A percentile compares a stretch with the other conserved stretches of the same genome.
Evolutionary conservation across 2,888 invertebrate genomes (phyloP).

Genomic region (Anarsia innoxiella): DNA sequence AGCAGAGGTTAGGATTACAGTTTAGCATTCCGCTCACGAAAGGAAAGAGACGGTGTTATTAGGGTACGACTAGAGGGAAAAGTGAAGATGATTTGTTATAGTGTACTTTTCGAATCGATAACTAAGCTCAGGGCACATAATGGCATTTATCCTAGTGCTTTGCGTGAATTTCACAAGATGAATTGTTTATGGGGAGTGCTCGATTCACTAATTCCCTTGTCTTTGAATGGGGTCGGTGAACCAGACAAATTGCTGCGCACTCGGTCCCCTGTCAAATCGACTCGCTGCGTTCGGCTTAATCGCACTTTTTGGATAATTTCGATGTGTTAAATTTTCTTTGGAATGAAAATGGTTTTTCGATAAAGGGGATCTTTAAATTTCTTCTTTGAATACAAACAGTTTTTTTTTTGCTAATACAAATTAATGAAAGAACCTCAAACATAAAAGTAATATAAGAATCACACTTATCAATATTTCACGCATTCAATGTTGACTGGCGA

Average conservation of each 20-base stretch:
- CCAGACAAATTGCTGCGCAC: slow-evolving; percentile 51
- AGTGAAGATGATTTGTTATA: slow-evolving; percentile 40
- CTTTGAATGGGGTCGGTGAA: slow-evolving; percentile 50
- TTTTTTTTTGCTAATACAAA: no score
- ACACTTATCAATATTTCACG: no score
- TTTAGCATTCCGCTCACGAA: slow-evolving; percentile 44
- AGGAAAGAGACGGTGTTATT: slow-evolving; percentile 42
- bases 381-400: no score
- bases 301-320: slow-evolving; percentile 50
- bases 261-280: slow-evolving; percentile 41
- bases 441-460: no score
- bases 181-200: slow-evolving; percentile 46
- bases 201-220: slow-evolving; percentile 34
- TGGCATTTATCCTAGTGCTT: slow-evolving; percentile 32
- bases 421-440: no score
- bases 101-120: slow-evolving; percentile 44
- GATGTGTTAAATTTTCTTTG: slow-evolving; percentile 24
- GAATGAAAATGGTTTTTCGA: slow-evolving; percentile 32
- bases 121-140: slow-evolving; percentile 32
- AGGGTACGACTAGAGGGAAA: slow-evolving; percentile 33
- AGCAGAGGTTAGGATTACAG: slow-evolving; percentile 39
- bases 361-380: no score
- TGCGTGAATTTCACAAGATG: slow-evolving; percentile 44
- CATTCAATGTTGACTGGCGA: no score
- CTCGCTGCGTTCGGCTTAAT: slow-evolving; percentile 42